Evolutionary conservation across 2,797 vertebrate genomes (phyloP).

Genomic region (Onychomys leucogaster): DNA sequence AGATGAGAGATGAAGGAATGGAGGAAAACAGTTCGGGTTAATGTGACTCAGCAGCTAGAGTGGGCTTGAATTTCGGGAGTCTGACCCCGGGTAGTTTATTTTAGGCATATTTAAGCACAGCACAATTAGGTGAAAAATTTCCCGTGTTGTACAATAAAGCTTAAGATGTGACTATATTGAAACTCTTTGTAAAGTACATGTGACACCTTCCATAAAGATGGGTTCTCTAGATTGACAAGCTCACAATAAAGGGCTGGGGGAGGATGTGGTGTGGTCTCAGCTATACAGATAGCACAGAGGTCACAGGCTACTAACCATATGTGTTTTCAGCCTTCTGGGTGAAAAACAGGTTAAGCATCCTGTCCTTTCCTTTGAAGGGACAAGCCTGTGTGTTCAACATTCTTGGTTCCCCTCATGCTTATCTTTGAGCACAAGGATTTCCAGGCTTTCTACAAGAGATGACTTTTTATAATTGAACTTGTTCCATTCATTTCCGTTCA

Average conservation of each 20-base stretch:
- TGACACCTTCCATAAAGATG: not conserved
- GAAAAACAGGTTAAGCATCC: not conserved
- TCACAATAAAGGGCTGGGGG: not conserved
- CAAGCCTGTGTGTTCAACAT: not conserved
- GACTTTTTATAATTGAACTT: not conserved
- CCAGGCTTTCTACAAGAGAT: not conserved
- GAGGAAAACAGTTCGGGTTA: not conserved
- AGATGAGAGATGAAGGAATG: no score
- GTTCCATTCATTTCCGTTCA: not conserved
- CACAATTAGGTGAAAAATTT: not conserved
- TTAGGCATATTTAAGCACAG: not conserved
- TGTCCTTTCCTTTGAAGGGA: not conserved
- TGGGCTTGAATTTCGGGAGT: not conserved
- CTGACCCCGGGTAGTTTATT: not conserved
- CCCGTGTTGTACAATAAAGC: no score
- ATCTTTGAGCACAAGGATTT: not conserved
- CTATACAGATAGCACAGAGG: not conserved
- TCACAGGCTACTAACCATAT: not conserved
- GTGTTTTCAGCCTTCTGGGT: not conserved
- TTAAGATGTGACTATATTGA: not conserved
- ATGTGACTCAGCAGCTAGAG: not conserved
- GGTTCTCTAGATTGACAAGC: not conserved
- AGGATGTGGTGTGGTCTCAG: no score
- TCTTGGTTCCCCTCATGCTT: not conserved
- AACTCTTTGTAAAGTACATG: not conserved